phyloP scores from a whole-genome alignment of 2,888 invertebrate species.

The Crossocerus cetratus region DNA sequence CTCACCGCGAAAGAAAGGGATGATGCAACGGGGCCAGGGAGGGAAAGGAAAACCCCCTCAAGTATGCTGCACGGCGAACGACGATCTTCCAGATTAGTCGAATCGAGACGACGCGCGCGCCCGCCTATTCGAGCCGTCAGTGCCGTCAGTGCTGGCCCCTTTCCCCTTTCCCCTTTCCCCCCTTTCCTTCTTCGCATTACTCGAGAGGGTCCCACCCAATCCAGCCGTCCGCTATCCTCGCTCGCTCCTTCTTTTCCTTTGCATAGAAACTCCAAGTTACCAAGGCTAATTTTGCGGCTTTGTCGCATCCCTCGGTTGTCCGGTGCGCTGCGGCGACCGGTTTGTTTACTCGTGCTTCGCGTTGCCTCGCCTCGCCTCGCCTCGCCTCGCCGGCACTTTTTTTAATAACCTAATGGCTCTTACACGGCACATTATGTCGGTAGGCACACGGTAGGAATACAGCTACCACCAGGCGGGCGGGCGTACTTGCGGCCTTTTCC shows the following conservation, averaged over 20 bases:
- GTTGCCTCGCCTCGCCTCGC: too few relatives aligned
- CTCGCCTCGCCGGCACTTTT: slow-evolving; percentile 66
- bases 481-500: too few relatives aligned
- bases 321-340: slow-evolving; percentile 51
- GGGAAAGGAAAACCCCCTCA: slow-evolving; percentile 25
- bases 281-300: slow-evolving; percentile 70
- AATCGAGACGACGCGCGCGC: too few relatives aligned
- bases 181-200: slow-evolving; percentile 31
- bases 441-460: slow-evolving; percentile 24
- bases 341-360: slow-evolving; percentile 62
- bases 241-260: slow-evolving; percentile 15
- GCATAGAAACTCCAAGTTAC: slow-evolving; percentile 65
- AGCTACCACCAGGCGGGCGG: too few relatives aligned
- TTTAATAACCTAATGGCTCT: slow-evolving; percentile 77
- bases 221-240: slow-evolving; percentile 17
- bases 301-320: slow-evolving; percentile 60
- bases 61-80: slow-evolving; percentile 5
- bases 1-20: slow-evolving; percentile 22
- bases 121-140: background rate
- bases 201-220: background rate
- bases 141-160: background rate
- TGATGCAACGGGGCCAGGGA: slow-evolving; percentile 25
- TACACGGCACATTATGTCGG: slow-evolving; percentile 67
- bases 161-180: slow-evolving; percentile 36
- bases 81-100: slow-evolving; percentile 41